Evolutionary conservation across 1,140 invertebrate genomes (phyloP), one percentile per base, ranked within the genome.

Genomic region (Heliothis subflexa): DNA sequence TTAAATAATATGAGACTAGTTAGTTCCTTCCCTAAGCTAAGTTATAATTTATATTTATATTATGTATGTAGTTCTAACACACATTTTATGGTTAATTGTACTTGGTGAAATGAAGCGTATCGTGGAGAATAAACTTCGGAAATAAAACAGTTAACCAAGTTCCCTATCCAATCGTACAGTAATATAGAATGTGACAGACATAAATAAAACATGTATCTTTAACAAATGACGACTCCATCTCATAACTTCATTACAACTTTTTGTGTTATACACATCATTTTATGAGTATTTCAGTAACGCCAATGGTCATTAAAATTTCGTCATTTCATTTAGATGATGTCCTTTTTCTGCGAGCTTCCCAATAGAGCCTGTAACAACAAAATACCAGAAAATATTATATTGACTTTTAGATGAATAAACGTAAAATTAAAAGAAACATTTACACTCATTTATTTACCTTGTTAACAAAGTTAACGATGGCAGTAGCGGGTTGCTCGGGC

Each of bases 381-480:
- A 71, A 86, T 57, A 66, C 2, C 16, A 14, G n/a, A 25, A 21
- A 0, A 33, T 7, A 33, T 49, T 55, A 59, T 62, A 68, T 59
- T 49, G 13, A 25, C 33, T 47, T 11, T 5, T 11, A 5, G 2
- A 28, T 57, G 66, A 21, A 7, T 28, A 57, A 2, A 49, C 21
- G 0, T 25, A 70, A 47, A 49, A 59, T n/a, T 52, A 2, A 52
- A 4, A 5, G 1, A 13, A n/a, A 52, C 14, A 4, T n/a, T 5
- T 5, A 52, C 1, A n/a, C 52, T 54, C 9, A 16, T 54, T 18
- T 4, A 33, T 62, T 50, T 68, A 99, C 97, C 95, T 99, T 99
- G 90, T 98, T 98, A 47, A 99, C 98, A 94, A 99, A 99, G 93
- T 99, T 99, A 73, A 99, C 98, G 89, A 99, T 99, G 49, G 98